These are phyloP conservation scores for Tapera naevia DNA, from an alignment of 2,797 vertebrate genomes.

Conservation along the genomic window DNA sequence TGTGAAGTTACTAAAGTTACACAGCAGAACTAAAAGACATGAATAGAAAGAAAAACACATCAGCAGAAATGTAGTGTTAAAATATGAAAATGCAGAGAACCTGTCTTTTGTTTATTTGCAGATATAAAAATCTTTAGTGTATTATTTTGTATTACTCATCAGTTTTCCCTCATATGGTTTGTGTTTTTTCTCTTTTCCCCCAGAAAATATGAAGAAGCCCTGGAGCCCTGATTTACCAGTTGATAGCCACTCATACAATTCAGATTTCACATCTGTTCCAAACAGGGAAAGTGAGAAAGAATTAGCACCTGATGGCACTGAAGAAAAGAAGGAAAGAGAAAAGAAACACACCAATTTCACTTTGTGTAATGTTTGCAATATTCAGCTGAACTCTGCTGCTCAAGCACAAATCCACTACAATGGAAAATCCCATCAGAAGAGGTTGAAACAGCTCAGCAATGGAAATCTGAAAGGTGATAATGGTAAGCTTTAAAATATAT, in stretches of 20 bases:
- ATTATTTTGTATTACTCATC: background rate
- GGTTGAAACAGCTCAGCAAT: conserved; percentile 77
- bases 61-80: background rate
- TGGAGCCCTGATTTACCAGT: conserved; percentile 12
- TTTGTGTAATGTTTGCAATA: conserved; percentile 79
- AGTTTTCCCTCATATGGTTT: background rate
- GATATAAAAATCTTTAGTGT: background rate
- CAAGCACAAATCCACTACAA: conserved; percentile 82
- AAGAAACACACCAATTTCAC: conserved; percentile 77
- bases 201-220: conserved; percentile 63
- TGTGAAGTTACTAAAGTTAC: background rate
- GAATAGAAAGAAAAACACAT: background rate
- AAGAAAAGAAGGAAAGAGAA: conserved; percentile 73
- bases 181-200: accelerated
- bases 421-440: conserved; percentile 80
- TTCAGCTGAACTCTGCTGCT: conserved; percentile 78
- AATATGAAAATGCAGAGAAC: background rate
- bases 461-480: conserved; percentile 67
- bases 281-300: conserved; percentile 69
- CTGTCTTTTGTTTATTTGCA: background rate
- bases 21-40: background rate
- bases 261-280: conserved; percentile 62
- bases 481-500: conserved; percentile 60
- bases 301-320: conserved; percentile 55
- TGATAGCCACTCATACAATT: conserved; percentile 29